Base-by-base conservation (phyloP, 1,140 invertebrate genomes). In the Drosophila burlai region DNA sequence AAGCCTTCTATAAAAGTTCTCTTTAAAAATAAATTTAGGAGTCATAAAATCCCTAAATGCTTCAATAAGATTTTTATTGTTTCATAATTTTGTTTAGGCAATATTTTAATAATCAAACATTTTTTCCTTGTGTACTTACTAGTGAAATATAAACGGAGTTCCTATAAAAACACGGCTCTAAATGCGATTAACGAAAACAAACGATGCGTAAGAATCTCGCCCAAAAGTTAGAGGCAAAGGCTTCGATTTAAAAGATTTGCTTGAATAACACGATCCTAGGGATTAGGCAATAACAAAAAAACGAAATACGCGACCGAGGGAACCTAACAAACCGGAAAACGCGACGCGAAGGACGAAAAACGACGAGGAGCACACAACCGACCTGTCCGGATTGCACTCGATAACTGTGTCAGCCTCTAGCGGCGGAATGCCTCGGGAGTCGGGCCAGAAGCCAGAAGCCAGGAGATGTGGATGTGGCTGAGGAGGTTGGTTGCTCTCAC, bases 351-450 rank as follows among this genome's bases (percentile, higher is more conserved):
- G 49, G 34, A 66, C 58, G 46, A 75, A 65, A 34, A 47, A 55
- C 62, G 50, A 62, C 68, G 46, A 65, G 15, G 38, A 55, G 49
- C 42, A 90, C 82, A 92, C 91, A 86, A 86, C 91, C 91, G 91
- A 90, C 91, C 90, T 85, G 82, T 79, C 67, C 79, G 91, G 80
- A 92, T 90, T 92, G 84, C 91, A 92, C 84, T 87, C 85, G 79
- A 91, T 91, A 92, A 92, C 91, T 92, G 91, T 92, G 91, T 92
- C 91, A 92, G 76, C 49, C 64, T 72, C 54, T 62, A 80, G 76
- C 83, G 55, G 54, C 64, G 87, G 86, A 91, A 91, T 91, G 71
- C 83, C 75, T 67, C 47, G 40, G 69, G 65, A 82, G 77, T 80
- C 77, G 45, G 40, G 26, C 52, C 24, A 47, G 36, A 59, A 67